phyloP scores from a whole-genome alignment of 2,113 vertebrate genomes.

The Ammospiza caudacuta region DNA sequence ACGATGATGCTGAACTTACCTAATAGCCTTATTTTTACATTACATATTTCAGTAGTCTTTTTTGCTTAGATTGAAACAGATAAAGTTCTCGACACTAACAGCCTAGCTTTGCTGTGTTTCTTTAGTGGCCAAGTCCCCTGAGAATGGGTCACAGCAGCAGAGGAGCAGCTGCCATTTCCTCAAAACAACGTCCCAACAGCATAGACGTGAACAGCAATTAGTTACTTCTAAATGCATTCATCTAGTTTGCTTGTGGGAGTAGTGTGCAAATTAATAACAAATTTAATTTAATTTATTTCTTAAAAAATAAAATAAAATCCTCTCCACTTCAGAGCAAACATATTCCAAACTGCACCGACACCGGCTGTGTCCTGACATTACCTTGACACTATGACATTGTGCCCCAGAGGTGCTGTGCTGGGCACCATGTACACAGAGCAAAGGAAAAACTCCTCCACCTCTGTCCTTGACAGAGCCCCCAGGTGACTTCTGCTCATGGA shows the following conservation, averaged over 20 bases:
- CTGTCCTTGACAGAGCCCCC: background rate
- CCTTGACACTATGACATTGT: rapidly evolving
- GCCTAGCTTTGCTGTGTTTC: background rate
- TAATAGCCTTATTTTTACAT: background rate
- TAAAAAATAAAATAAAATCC: background rate
- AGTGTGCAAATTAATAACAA: background rate
- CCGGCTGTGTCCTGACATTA: background rate
- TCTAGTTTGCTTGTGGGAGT: background rate
- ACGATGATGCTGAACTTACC: background rate
- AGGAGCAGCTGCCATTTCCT: background rate
- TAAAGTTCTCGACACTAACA: background rate
- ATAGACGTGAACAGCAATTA: rapidly evolving
- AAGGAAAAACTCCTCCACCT: background rate
- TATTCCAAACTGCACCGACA: background rate
- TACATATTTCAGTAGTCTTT: background rate
- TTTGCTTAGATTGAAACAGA: background rate
- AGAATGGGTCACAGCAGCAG: background rate
- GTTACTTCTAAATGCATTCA: background rate
- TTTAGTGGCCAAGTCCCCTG: background rate
- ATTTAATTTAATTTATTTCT: background rate
- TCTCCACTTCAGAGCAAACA: background rate
- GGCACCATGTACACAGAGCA: background rate
- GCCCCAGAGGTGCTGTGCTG: background rate
- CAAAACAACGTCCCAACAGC: background rate
- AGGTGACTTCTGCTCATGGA: background rate